Percentiles rank a stretch among this genome's conserved stretches.
Evolutionary conservation across 2,888 invertebrate species (phyloP).

Genomic region (Aquatica leii): DNA sequence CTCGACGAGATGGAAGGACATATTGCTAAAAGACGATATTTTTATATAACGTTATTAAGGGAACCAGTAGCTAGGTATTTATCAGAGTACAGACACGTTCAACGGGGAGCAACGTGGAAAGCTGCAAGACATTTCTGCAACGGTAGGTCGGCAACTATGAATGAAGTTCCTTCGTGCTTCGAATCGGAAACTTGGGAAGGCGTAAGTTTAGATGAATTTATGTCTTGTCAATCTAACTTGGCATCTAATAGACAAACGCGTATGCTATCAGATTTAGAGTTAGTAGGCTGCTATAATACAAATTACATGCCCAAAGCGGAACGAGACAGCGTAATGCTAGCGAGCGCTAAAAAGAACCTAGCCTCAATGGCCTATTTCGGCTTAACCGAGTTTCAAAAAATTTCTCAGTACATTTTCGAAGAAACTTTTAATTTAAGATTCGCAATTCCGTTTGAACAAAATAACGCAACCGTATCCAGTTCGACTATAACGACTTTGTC

Average conservation of each 20-base stretch:
- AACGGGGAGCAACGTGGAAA: conserved; percentile 96
- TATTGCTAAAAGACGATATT: conserved; percentile 72
- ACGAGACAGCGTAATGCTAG: conserved; percentile 85
- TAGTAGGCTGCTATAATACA: conserved; percentile 95
- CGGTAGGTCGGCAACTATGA: conserved; percentile 77
- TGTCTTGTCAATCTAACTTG: conserved; percentile 90
- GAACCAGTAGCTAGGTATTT: conserved; percentile 93
- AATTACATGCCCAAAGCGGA: conserved; percentile 77
- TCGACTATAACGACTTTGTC: conserved; percentile 81
- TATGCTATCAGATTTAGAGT: conserved; percentile 95
- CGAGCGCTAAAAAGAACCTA: conserved; percentile 95
- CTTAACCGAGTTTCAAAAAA: conserved; percentile 93
- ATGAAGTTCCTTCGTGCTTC: conserved; percentile 87
- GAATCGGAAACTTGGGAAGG: conserved; percentile 84
- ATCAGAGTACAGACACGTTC: conserved; percentile 97
- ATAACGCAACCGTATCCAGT: conserved; percentile 88
- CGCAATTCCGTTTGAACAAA: conserved; percentile 90
- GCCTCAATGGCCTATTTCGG: conserved; percentile 97
- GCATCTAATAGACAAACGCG: conserved; percentile 97
- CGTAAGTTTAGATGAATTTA: conserved; percentile 90
- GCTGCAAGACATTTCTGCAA: conserved; percentile 79
- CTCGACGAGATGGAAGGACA: conserved; percentile 88
- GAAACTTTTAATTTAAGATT: conserved; percentile 92
- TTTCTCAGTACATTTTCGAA: conserved; percentile 92
- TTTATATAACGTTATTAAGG: conserved; percentile 94